Percentiles rank a stretch among this genome's conserved stretches.
These are phyloP conservation scores for Rhinichthys osculus DNA, from an alignment of 2,797 vertebrate genomes.

Conservation along the genomic window DNA sequence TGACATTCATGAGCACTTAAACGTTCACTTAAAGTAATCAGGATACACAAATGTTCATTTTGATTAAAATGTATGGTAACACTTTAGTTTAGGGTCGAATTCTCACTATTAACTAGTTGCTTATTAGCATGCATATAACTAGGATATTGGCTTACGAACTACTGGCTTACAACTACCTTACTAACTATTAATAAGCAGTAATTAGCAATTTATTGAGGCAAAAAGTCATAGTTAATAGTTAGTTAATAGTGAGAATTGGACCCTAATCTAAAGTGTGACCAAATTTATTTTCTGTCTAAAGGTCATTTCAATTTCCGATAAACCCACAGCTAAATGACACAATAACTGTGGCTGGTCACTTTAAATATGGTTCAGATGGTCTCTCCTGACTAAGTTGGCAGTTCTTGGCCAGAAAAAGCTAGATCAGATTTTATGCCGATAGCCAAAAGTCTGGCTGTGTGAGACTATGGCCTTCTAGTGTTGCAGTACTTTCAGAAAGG, in stretches of 20 bases:
- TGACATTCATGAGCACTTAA: neutral
- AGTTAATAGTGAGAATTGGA: no score
- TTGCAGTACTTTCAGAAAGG: neutral
- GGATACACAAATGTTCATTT: neutral
- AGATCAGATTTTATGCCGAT: neutral
- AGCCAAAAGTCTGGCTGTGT: slow-evolving; percentile 2
- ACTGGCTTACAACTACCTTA: no score
- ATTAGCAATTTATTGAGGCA: no score
- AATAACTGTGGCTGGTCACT: neutral
- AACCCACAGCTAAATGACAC: neutral
- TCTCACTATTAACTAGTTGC: no score
- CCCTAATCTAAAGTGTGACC: no score
- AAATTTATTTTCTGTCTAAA: neutral
- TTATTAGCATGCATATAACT: no score
- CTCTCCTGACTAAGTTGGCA: neutral
- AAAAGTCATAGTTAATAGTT: no score
- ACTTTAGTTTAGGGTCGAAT: no score
- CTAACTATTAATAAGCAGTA: no score
- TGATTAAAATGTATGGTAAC: neutral
- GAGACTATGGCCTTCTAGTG: slow-evolving; percentile 1
- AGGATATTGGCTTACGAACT: no score
- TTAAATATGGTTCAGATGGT: neutral
- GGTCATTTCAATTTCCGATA: neutral
- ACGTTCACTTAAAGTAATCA: neutral
- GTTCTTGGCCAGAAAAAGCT: neutral